Evolutionary conservation across 2,113 vertebrate genomes (phyloP).

Genomic region (Pogona vitticeps): DNA sequence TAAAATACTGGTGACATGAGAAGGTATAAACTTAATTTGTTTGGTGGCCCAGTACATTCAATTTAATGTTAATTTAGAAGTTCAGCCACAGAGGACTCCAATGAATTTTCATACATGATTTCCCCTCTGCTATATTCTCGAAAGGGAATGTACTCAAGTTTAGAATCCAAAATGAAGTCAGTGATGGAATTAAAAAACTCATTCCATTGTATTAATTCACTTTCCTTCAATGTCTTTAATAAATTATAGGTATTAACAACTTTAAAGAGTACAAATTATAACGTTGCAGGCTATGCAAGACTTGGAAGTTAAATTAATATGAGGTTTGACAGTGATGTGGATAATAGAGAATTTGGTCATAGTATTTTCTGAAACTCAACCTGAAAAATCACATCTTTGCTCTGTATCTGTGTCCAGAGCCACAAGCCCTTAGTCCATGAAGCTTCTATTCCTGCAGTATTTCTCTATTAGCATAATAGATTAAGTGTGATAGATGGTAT

Average conservation of each 20-base stretch:
- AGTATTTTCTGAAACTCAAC: background rate
- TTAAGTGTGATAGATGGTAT: no score
- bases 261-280: constrained; percentile 5
- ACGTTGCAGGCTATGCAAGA: background rate
- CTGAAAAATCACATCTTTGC: background rate
- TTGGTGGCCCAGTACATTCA: background rate
- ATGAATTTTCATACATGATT: background rate
- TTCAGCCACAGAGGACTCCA: background rate
- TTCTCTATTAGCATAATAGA: no score
- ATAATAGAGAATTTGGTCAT: background rate
- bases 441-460: background rate
- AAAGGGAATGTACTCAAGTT: background rate
- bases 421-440: background rate
- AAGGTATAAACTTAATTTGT: background rate
- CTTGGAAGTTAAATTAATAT: background rate
- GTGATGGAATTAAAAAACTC: background rate
- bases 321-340: background rate
- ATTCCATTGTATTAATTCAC: background rate
- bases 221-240: background rate
- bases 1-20: background rate
- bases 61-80: background rate
- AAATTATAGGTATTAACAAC: background rate
- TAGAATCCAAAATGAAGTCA: background rate
- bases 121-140: background rate
- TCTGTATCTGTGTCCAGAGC: background rate